Percentiles rank a stretch among this genome's conserved stretches.
phyloP scores from a whole-genome alignment of 2,888 invertebrate species.

The Laspeyria flexula region DNA sequence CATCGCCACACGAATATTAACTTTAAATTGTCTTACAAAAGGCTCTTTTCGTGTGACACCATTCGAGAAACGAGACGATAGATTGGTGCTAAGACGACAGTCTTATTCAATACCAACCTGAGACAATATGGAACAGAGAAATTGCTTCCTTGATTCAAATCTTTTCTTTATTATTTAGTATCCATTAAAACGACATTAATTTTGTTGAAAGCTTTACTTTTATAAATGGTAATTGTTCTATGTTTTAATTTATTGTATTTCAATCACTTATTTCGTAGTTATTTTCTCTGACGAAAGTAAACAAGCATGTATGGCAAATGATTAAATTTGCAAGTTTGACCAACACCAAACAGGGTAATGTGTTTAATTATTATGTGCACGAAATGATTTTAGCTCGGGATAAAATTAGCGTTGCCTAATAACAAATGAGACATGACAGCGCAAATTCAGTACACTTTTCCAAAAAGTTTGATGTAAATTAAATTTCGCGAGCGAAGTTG shows the following conservation, averaged over 20 bases:
- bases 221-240: constrained; percentile 26
- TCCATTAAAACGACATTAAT: constrained; percentile 54
- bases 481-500: constrained; percentile 67
- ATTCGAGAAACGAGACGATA: constrained; percentile 53
- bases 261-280: too few species aligned
- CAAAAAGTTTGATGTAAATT: constrained; percentile 72
- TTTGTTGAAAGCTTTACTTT: constrained; percentile 48
- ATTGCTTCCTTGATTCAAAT: constrained; percentile 59
- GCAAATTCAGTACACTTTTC: constrained; percentile 70
- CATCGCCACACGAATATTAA: constrained; percentile 56
- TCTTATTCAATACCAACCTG: constrained; percentile 71
- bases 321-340: constrained; percentile 65
- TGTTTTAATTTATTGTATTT: background rate
- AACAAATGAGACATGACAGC: constrained; percentile 73
- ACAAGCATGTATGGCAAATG: constrained; percentile 56
- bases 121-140: constrained; percentile 61
- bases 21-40: constrained; percentile 54
- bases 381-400: constrained; percentile 65
- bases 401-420: constrained; percentile 69
- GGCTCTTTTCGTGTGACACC: constrained; percentile 51
- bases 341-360: constrained; percentile 60
- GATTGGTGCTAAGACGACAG: constrained; percentile 65
- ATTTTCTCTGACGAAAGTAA: too few species aligned
- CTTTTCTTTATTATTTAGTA: constrained; percentile 50
- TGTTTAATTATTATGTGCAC: constrained; percentile 68